These are phyloP conservation scores for Cyrtorhinus lividipennis DNA, from an alignment of 1,140 invertebrate species.

Conservation along the genomic window DNA sequence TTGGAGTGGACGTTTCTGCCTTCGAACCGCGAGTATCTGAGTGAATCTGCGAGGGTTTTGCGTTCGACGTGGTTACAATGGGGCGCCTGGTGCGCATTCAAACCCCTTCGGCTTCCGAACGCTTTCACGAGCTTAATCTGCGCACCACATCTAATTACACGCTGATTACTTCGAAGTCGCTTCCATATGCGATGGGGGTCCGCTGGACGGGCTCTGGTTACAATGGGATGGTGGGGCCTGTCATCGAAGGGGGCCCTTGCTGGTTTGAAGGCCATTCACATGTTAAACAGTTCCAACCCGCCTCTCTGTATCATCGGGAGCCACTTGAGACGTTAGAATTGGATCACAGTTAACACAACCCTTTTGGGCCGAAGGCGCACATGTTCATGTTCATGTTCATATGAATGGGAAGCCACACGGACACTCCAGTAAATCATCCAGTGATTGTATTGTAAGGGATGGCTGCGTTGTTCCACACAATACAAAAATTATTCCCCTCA, in stretches of 20 bases:
- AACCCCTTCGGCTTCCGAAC: background rate
- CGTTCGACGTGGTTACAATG: background rate
- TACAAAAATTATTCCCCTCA: too few species aligned
- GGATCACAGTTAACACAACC: too few species aligned
- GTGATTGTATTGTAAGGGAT: too few species aligned
- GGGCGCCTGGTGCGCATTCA: background rate
- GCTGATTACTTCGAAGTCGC: background rate
- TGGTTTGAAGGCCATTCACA: background rate
- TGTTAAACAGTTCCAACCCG: background rate
- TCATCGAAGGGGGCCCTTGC: background rate
- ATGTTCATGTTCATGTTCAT: too few species aligned
- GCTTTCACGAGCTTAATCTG: background rate
- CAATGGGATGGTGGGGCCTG: background rate
- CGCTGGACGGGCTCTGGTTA: background rate
- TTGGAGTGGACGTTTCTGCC: background rate
- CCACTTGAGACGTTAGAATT: too few species aligned
- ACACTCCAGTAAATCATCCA: too few species aligned
- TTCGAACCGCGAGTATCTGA: background rate
- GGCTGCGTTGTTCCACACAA: too few species aligned
- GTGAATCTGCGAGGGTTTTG: background rate
- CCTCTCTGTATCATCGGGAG: too few species aligned
- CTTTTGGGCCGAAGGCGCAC: too few species aligned
- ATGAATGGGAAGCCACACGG: too few species aligned
- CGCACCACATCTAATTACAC: slow-evolving; percentile 11
- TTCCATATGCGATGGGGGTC: background rate